Base-by-base conservation (phyloP, 37 sponge, comb jelly and placozoan species). In the Mnemiopsis leidyi region DNA sequence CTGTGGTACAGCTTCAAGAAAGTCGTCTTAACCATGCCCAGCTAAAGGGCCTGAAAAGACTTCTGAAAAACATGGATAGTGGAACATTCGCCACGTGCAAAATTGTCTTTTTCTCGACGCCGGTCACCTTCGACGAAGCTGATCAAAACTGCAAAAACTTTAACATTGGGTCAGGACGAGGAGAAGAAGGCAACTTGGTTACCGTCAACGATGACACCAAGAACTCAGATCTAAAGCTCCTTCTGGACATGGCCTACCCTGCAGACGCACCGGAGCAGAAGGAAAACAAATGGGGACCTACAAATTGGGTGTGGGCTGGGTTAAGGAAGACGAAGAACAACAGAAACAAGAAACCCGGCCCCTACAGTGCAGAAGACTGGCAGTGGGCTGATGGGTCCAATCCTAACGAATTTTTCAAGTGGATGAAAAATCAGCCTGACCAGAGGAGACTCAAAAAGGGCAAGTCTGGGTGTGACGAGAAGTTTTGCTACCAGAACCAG, bases 401-500 rank as follows among this genome's bases (percentile, higher is more conserved):
- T n/a, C 68, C 68, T 20, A 21, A 13, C 20, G 68, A 67, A 67
- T 67, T 67, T 20, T 20, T 21, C 20, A 67, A 67, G 68, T 67
- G 68, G 68, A 13, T 67, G 68, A 13, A 13, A 13, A 67, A 67
- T 13, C 13, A 21, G 68, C 68, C 68, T 67, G 68, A 67, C 68
- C 68, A 67, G 68, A 67, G 68, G 68, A n/a, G n/a, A n/a, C n/a
- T n/a, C n/a, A n/a, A n/a, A n/a, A 67, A 67, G 68, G 68, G 68
- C 13, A 20, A 20, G 20, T 13, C 20, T 13, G 20, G n/a, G n/a
- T n/a, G 20, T 20, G 13, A 67, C 68, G 18, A 67, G 68, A 67
- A 67, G n/a, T n/a, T n/a, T n/a, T n/a, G n/a, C n/a, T n/a, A n/a
- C n/a, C n/a, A n/a, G n/a, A n/a, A n/a, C n/a, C n/a, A n/a, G n/a